These are phyloP conservation scores for Rotaria macrura DNA, from an alignment of 2,888 invertebrate species.

Conservation along the genomic window DNA sequence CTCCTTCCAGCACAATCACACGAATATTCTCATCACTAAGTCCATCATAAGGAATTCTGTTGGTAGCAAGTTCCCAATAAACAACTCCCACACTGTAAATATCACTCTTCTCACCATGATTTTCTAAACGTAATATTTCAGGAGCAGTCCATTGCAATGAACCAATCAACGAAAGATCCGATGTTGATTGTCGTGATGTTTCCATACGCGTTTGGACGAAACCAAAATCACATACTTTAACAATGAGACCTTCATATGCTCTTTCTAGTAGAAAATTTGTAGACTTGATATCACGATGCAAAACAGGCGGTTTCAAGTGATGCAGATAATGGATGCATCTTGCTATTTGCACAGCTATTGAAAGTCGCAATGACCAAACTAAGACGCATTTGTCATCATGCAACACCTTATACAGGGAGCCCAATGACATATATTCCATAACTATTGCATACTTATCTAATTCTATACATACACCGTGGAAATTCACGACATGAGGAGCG, in stretches of 20 bases:
- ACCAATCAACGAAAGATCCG: neutral
- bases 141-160: neutral
- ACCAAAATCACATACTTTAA: neutral
- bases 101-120: neutral
- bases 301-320: conserved; percentile 41
- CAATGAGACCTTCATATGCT: neutral
- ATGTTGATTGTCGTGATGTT: neutral
- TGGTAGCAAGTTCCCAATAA: no score
- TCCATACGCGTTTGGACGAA: neutral
- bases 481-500: neutral
- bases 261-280: conserved; percentile 41
- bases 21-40: no score
- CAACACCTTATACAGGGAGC: conserved; percentile 40
- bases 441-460: conserved; percentile 41
- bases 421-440: conserved; percentile 42
- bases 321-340: conserved; percentile 46
- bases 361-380: conserved; percentile 31
- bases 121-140: no score
- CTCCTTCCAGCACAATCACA: no score
- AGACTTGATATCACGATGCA: conserved; percentile 45
- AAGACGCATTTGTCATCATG: conserved; percentile 34
- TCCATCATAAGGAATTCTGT: no score
- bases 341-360: conserved; percentile 42
- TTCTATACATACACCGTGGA: conserved; percentile 42
- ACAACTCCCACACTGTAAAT: no score